Base-by-base conservation (phyloP, 2,113 vertebrate species). In the Cavia aperea region DNA sequence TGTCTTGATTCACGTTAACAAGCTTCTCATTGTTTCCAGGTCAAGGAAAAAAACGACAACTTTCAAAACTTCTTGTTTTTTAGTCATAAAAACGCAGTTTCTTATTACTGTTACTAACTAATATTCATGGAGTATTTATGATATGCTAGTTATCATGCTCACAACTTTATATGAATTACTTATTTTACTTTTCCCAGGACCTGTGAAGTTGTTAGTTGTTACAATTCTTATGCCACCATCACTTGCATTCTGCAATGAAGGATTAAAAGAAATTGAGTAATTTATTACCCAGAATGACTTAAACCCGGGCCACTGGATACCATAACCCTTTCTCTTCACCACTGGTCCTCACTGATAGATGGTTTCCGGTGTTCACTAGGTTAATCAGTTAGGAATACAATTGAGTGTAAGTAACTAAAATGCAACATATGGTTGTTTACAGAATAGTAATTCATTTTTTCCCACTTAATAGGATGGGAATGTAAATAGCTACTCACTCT, bases 11-110 rank as follows among this genome's bases (percentile, higher is more conserved):
- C 60, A 33, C 63, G 6, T 77, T 94, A 93, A 94, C 75, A 93
- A 79, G 75, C 43, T 94, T 90, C 62, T 94, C 63, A 81, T 63
- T 94, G 51, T 95, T 95, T 87, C 89, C 70, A 95, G 72, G 91
- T 43, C 36, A 56, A 79, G 15, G 21, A 11, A 46, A 77, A 93
- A 83, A 93, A 62, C 43, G 56, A 81, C 68, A 81, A 75, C 54
- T 96, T 89, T 66, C 26, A 77, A 92, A 90, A n/a, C 39, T 81
- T 90, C 88, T 92, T 83, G 56, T 39, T 86, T 93, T 43, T 62
- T 73, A 51, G 58, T 90, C 62, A 82, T 83, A 82, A 93, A 93
- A 93, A 82, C 66, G 5, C 18, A 70, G 18, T 86, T 79, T 88
- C 14, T 84, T 84, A 26, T 78, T 70, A 73, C 49, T 85, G 77